Conservation (phyloP, 92 coral and sea anemone genomes). For the Umimayanthus kanabou region DNA sequence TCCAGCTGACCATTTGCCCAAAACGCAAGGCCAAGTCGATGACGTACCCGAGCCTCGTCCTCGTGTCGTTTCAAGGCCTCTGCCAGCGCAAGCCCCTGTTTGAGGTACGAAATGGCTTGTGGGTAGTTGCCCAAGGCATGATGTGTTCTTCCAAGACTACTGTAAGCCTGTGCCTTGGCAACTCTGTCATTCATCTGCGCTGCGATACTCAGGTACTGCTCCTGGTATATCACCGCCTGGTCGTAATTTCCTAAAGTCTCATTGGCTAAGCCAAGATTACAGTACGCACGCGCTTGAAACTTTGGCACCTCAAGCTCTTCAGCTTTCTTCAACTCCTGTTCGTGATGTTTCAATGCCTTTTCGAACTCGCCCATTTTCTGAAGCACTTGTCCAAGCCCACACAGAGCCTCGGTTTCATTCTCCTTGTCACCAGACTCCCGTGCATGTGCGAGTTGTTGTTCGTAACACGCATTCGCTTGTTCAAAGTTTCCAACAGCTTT, state of each 20-base stretch:
- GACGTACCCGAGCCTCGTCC: conserved; percentile 95
- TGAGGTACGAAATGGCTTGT: conserved; percentile 88
- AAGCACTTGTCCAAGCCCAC: conserved; percentile 89
- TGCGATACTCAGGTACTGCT: conserved; percentile 83
- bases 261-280: conserved; percentile 82
- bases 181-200: conserved; percentile 84
- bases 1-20: conserved; percentile 84
- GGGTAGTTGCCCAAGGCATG: conserved; percentile 81
- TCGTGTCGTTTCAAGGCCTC: conserved; percentile 78
- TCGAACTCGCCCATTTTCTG: conserved; percentile 94
- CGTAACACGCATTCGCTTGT: conserved; percentile 88
- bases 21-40: conserved; percentile 84
- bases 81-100: conserved; percentile 84
- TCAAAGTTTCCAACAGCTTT: conserved; percentile 92
- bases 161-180: conserved; percentile 85
- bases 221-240: conserved; percentile 88
- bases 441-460: conserved; percentile 80
- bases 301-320: conserved; percentile 68
- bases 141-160: conserved; percentile 86
- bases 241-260: conserved; percentile 85
- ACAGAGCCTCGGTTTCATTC: conserved; percentile 84
- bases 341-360: conserved; percentile 86
- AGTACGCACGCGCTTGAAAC: conserved; percentile 82
- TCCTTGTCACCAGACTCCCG: conserved; percentile 68
- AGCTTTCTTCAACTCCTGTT: conserved; percentile 82